These are phyloP conservation scores for Halocaridina rubra DNA, from an alignment of 2,888 invertebrate species.

Conservation along the genomic window DNA sequence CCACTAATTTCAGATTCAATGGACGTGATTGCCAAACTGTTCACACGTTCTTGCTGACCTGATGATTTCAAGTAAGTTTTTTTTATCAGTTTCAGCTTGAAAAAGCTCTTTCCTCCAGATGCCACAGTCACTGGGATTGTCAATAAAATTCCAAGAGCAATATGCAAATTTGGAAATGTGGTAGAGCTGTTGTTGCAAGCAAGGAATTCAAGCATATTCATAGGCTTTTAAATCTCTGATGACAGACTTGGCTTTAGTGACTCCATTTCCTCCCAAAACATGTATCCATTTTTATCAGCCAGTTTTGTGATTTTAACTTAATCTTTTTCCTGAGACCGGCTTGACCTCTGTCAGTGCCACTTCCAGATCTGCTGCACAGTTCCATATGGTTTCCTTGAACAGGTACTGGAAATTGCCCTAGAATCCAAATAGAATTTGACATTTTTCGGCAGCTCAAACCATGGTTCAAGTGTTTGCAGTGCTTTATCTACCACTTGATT, in stretches of 20 bases:
- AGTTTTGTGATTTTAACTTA: neutral
- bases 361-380: slow-evolving; percentile 1
- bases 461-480: too few species aligned
- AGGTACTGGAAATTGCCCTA: neutral
- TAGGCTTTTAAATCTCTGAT: neutral
- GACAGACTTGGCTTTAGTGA: neutral
- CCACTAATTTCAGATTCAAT: too few species aligned
- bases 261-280: neutral
- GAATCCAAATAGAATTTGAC: neutral
- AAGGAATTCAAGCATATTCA: neutral
- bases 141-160: neutral
- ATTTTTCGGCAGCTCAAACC: neutral
- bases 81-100: neutral
- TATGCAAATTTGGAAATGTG: too few species aligned
- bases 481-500: too few species aligned
- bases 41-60: too few species aligned
- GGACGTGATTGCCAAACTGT: too few species aligned
- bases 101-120: neutral
- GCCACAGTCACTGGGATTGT: neutral
- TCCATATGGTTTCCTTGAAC: neutral
- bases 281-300: neutral
- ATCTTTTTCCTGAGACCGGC: neutral
- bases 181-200: too few species aligned
- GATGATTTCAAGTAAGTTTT: too few species aligned
- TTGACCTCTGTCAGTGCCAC: too few species aligned